Evolutionary conservation across 1,140 invertebrate species (phyloP).

Genomic region (Laupala kohalensis): DNA sequence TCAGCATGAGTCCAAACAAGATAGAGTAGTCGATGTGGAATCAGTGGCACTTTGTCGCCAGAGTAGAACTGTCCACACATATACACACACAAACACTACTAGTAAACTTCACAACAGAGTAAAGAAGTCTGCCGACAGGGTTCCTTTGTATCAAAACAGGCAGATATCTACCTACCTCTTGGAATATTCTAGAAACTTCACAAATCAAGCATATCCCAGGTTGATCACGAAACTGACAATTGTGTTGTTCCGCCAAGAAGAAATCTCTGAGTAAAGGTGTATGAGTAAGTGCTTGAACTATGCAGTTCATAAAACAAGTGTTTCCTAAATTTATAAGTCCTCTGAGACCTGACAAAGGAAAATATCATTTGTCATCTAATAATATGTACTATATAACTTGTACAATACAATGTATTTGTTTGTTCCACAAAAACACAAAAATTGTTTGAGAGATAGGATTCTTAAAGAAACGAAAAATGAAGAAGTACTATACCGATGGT

Average conservation of each 20-base stretch:
- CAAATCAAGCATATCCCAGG: constrained; percentile 74
- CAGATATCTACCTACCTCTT: constrained; percentile 30
- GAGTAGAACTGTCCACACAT: constrained; percentile 66
- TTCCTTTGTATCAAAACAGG: not conserved
- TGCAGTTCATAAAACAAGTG: constrained; percentile 98
- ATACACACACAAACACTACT: constrained; percentile 4
- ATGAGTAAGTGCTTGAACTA: constrained; percentile 89
- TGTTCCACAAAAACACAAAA: not conserved
- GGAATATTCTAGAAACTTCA: constrained; percentile 75
- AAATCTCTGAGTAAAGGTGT: constrained; percentile 89
- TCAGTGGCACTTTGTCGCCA: constrained; percentile 72
- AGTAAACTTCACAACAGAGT: not conserved
- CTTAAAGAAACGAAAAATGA: not conserved
- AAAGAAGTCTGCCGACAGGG: not conserved
- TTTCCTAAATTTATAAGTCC: constrained; percentile 95
- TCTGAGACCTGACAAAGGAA: constrained; percentile 45
- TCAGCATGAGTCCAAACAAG: constrained; percentile 93
- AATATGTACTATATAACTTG: constrained; percentile 6
- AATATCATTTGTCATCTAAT: not conserved
- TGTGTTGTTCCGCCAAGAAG: constrained; percentile 85
- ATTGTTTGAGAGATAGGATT: not conserved
- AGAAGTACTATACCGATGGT: constrained; percentile 48
- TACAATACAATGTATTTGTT: not conserved
- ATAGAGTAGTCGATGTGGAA: constrained; percentile 76
- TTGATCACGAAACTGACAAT: constrained; percentile 48